A percentile compares a stretch with the other conserved stretches of the same genome.
Conservation (phyloP, 1,140 invertebrate genomes). For the Leptonema lineaticorne region DNA sequence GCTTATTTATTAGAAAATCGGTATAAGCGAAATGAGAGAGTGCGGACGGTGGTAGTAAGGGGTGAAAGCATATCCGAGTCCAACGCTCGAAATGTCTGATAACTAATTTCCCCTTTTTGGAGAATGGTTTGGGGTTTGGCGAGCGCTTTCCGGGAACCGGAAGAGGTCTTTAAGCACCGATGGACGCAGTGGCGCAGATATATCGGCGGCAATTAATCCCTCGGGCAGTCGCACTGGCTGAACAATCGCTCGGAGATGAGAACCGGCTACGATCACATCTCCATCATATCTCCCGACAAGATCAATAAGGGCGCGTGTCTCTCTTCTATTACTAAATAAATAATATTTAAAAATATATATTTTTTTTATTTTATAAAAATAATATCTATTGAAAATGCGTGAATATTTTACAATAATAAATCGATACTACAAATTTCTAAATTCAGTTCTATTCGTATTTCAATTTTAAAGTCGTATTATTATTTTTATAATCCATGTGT, state of each 20-base stretch:
- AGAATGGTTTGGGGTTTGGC: neutral
- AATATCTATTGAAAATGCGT: too few relatives aligned
- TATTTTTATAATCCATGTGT: too few relatives aligned
- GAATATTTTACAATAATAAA: too few relatives aligned
- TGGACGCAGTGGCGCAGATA: slow-evolving; percentile 23
- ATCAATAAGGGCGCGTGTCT: too few relatives aligned
- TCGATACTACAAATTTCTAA: too few relatives aligned
- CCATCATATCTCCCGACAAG: too few relatives aligned
- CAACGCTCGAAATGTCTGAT: neutral
- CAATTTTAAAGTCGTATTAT: too few relatives aligned
- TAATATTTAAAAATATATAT: neutral
- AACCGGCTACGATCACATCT: neutral
- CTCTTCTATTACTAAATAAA: too few relatives aligned
- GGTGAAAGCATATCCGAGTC: slow-evolving; percentile 8
- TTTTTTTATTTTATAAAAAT: too few relatives aligned
- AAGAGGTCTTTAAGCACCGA: slow-evolving; percentile 17
- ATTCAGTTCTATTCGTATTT: too few relatives aligned
- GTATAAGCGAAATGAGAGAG: neutral
- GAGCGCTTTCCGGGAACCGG: too few relatives aligned
- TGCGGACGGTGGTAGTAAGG: neutral
- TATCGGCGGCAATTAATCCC: slow-evolving; percentile 26
- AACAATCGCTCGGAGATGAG: slow-evolving; percentile 20
- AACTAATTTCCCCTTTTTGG: slow-evolving; percentile 17
- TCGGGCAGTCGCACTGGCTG: slow-evolving; percentile 2
- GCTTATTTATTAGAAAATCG: neutral